Base-by-base conservation (phyloP, 2,113 vertebrate genomes). In the Heterocephalus glaber region DNA sequence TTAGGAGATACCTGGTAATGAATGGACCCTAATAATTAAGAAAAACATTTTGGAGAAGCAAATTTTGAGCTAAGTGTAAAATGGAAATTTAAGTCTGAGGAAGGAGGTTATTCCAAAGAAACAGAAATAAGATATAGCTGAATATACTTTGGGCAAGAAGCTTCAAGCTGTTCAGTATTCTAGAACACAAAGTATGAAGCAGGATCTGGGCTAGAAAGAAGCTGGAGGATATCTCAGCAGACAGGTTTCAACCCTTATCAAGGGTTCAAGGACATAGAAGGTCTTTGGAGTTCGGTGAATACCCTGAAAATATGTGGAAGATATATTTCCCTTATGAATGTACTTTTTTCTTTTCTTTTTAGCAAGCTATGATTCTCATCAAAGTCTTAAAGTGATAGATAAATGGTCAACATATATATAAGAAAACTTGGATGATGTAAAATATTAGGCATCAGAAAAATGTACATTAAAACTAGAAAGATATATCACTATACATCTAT, bases 211-310 rank as follows among this genome's bases (percentile, higher is more conserved):
- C 3, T 49, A 22, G 22, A 7, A 61, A 28, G 9, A 54, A 35
- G 9, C 6, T 77, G 20, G 5, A 77, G 58, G 61, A 79, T 65
- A 52, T 28, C 11, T 14, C 35, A 47, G 7, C 5, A 74, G 38
- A 1, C 3, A 65, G 44, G 26, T 24, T 38, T 72, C 58, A 41
- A 24, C 26, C 7, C 28, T 70, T 54, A n/a, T 38, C 26, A 83
- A 72, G 3, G 20, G 19, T 77, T 10, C 41, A 60, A 38, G n/a
- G 77, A 49, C 5, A 38, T 24, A 47, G 44, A 74, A 79, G 35
- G 33, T 1, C 0, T 4, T 56, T 20, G 12, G 28, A 22, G 8
- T 47, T 60, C 0, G 0, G 0, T 13, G 26, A 68, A 19, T 13
- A 8, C 11, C 8, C 70, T 41, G 54, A 86, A 94, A 56, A 38